Evolutionary conservation across 2,888 invertebrate genomes (phyloP).

Genomic region (Eupithecia abbreviata): DNA sequence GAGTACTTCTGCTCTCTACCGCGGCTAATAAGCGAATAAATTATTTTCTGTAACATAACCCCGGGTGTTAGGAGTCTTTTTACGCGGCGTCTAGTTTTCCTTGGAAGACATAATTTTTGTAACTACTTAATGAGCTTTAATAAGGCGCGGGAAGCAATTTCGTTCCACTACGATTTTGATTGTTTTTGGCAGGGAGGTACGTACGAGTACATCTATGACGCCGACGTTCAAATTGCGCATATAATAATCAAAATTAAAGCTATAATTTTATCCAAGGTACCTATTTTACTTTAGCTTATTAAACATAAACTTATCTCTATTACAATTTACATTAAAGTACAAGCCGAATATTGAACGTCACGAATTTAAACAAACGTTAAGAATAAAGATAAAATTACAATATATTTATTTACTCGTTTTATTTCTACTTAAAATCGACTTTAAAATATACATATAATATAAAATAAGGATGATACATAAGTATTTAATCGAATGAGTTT

Average conservation of each 20-base stretch:
- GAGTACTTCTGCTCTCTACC: constrained; percentile 22
- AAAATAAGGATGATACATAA: too few relatives aligned
- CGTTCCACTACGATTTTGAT: constrained; percentile 8
- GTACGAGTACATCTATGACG: not conserved
- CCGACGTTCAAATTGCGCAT: not conserved
- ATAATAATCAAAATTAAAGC: not conserved
- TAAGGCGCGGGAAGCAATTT: constrained; percentile 1
- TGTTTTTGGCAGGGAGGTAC: constrained; percentile 5
- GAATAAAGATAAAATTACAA: too few relatives aligned
- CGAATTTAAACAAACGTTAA: too few relatives aligned
- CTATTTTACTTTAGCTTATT: not conserved
- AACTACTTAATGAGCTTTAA: not conserved
- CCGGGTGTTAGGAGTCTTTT: constrained; percentile 5
- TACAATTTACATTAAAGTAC: too few relatives aligned
- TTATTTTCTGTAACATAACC: constrained; percentile 17
- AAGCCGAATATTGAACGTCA: too few relatives aligned
- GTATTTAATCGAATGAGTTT: too few relatives aligned
- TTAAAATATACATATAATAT: too few relatives aligned
- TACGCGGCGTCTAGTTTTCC: constrained; percentile 9
- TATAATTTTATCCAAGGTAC: not conserved
- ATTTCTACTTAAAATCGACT: too few relatives aligned
- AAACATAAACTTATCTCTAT: too few relatives aligned
- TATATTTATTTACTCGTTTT: too few relatives aligned
- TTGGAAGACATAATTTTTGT: constrained; percentile 6
- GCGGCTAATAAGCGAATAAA: constrained; percentile 29